Conservation (phyloP, 2,113 vertebrate genomes). For the Nettapus auritus region DNA sequence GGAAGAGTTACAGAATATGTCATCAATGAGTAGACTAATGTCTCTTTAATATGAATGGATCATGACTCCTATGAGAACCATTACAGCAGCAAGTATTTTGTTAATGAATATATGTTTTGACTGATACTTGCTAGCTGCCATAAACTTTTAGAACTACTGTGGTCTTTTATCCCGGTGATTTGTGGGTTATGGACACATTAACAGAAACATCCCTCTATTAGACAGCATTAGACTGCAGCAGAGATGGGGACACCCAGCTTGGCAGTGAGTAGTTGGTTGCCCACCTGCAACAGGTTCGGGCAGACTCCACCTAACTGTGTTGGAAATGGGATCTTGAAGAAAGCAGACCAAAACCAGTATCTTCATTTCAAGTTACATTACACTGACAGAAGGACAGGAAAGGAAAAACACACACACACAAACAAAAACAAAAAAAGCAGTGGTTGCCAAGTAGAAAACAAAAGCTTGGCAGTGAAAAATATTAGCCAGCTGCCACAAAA, state of each 20-base stretch:
- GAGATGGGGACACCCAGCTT: neutral
- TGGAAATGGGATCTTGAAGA: neutral
- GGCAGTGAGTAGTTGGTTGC: neutral
- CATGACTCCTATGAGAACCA: neutral
- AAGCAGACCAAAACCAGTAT: neutral
- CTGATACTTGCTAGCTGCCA: neutral
- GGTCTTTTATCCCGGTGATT: neutral
- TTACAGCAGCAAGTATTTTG: constrained; percentile 9
- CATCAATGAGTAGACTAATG: neutral
- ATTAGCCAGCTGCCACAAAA: neutral
- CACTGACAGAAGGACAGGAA: neutral
- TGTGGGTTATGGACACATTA: neutral
- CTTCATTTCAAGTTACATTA: neutral
- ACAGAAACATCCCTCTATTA: neutral
- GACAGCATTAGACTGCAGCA: neutral
- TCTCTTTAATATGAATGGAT: neutral
- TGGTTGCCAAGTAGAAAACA: neutral
- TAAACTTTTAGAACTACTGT: neutral
- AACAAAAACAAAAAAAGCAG: neutral
- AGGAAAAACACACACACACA: neutral
- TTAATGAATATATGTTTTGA: constrained; percentile 12
- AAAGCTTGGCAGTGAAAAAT: neutral
- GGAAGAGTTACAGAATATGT: neutral
- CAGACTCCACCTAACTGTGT: neutral
- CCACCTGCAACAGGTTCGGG: neutral